Evolutionary conservation across 2,888 invertebrate genomes (phyloP), one percentile per base, ranked within the genome.

Genomic region (Oeneis ivallda): DNA sequence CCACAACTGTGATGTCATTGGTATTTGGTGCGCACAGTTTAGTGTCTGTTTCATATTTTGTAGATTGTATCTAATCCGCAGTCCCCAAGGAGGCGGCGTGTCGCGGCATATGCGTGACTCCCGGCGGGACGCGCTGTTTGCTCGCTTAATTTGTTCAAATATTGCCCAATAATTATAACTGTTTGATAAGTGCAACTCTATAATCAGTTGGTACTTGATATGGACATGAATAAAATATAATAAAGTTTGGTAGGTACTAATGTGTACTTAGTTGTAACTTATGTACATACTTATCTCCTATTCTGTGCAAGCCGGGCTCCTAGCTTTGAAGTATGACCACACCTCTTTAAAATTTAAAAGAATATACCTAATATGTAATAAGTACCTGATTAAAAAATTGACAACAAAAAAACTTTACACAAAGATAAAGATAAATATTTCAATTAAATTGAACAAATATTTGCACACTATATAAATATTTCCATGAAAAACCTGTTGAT

Each of bases 91-190:
- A 45, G 11, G 49, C 26, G 3, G 2, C 17, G 5, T 54, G 39
- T 47, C 19, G 56, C 65, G 70, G 64, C 74, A 74, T 73, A 70
- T 73, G 72, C 70, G 71, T 58, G 45, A 64, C 52, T 67, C 72
- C 72, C 72, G 65, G 64, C 66, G 74, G 72, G 73, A 66, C 63
- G 47, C 67, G 49, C 39, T 69, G 72, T 74, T 74, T 76, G 75
- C 75, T 50, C 72, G 65, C 68, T 69, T 73, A 75, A 77, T 75
- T 75, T 67, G 69, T 67, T 65, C 77, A 75, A 81, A 82, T 75
- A 79, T 80, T 74, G 71, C 68, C 59, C 61, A 64, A 72, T 74
- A 68, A 73, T 73, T 73, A 70, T 71, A 73, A 70, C 68, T 76
- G 75, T 75, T 78, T 75, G 71, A 11, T 8, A 52, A 41, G 37